Evolutionary conservation across 2,888 invertebrate genomes (phyloP), one percentile per base, ranked within the genome.

Genomic region (Archaeoteleia sp.): DNA sequence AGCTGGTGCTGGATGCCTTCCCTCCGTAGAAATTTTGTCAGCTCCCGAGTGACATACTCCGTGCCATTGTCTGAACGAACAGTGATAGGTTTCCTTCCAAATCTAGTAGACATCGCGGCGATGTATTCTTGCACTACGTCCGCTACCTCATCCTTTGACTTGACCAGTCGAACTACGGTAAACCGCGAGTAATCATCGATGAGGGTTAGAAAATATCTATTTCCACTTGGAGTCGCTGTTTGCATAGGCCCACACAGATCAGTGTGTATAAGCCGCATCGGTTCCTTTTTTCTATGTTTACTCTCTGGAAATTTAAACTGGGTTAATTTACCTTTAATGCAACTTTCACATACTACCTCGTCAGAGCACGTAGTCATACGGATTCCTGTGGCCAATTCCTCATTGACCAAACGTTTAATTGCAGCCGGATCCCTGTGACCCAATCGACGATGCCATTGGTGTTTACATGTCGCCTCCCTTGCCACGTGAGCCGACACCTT

Each of bases 211-310:
- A 68, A 48, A 40, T 75, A 74, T 37, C 67, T 57, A 34, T 71
- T 73, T 9, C 54, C 62, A 0, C 55, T 45, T n/a, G 66, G 69
- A 4, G 72, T 71, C 1, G 9, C 2, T n/a, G 53, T 71, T 12
- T 72, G 70, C 72, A 76, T 75, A 0, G 70, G 72, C 7, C 76
- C 73, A 9, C 74, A 77, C 4, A 78, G 23, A 53, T 78, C 74
- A 0, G 72, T 67, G 32, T 77, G 74, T 0, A 78, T 45, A 1
- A 73, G 27, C 27, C 72, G 66, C 32, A 71, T 32, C 51, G 17
- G 34, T n/a, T 40, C 37, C 8, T n/a, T 23, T 39, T 71, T 35
- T 53, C 58, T 68, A 3, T 17, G 62, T 10, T 32, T 49, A 34
- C 66, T 37, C 34, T 53, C 46, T 10, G 75, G 63, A 45, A 77